A percentile compares a stretch with the other conserved stretches of the same genome.
These are phyloP conservation scores for Clarias magur DNA, from an alignment of 2,113 vertebrate genomes.

Conservation along the genomic window DNA sequence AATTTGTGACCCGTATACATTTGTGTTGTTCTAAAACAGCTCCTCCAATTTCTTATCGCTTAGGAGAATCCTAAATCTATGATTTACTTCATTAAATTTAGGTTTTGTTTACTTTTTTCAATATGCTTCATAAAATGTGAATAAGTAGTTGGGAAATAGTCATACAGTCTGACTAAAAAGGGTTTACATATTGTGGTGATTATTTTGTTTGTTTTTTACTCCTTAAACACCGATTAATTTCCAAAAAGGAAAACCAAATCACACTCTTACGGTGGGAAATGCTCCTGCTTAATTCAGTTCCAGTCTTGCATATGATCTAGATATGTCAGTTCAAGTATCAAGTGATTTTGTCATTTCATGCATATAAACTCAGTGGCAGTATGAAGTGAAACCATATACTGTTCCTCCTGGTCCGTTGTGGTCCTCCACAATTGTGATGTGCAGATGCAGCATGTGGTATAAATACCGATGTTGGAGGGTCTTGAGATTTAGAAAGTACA, in stretches of 20 bases:
- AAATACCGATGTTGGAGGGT: too few species aligned
- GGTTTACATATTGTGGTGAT: background rate
- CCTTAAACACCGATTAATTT: background rate
- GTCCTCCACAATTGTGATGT: too few species aligned
- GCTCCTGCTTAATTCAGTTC: background rate
- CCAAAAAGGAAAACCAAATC: background rate
- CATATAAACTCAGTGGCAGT: too few species aligned
- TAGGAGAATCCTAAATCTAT: background rate
- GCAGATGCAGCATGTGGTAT: too few species aligned
- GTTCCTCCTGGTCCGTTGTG: too few species aligned
- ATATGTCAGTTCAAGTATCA: background rate
- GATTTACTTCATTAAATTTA: background rate
- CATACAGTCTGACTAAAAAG: background rate
- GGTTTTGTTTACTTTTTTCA: background rate
- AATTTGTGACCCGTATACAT: background rate
- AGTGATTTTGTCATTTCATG: too few species aligned
- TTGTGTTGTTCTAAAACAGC: background rate
- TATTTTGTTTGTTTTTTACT: background rate
- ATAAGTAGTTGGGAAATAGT: background rate
- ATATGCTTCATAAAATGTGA: background rate
- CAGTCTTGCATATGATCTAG: background rate
- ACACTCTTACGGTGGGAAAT: background rate
- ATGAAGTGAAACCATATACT: too few species aligned
- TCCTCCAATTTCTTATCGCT: background rate
- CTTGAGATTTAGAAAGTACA: too few species aligned